phyloP scores from a whole-genome alignment of 1,140 invertebrate species.

The Mamestra configurata region DNA sequence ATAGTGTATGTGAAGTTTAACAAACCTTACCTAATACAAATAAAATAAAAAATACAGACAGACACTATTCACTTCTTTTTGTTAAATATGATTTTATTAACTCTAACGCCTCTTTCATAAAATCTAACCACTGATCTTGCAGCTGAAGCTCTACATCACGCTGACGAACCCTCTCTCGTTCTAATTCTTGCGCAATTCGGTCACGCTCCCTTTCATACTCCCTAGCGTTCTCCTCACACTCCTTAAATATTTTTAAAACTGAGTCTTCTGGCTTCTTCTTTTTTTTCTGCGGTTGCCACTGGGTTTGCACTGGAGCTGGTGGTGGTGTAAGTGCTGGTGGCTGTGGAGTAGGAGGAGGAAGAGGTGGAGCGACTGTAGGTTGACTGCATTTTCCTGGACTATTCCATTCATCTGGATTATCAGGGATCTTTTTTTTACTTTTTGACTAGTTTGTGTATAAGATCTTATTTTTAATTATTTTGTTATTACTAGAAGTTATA shows the following conservation, averaged over 20 bases:
- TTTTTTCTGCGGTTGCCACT: background rate
- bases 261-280: background rate
- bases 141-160: slow-evolving; percentile 4
- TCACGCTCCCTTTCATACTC: slow-evolving; percentile 5
- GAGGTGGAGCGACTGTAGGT: background rate
- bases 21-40: too few species aligned
- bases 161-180: slow-evolving; percentile 5
- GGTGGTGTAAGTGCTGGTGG: background rate
- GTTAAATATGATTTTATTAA: too few species aligned
- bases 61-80: too few species aligned
- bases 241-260: too few species aligned
- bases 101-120: background rate
- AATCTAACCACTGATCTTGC: slow-evolving; percentile 5
- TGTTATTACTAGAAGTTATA: too few species aligned
- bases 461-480: too few species aligned
- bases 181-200: background rate
- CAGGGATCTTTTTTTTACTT: too few species aligned
- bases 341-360: too few species aligned
- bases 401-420: background rate
- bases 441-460: too few species aligned
- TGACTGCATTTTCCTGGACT: background rate
- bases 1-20: too few species aligned
- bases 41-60: too few species aligned
- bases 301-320: background rate
- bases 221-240: background rate